Evolutionary conservation across 2,797 vertebrate species (phyloP).

Genomic region (Chloroceryle amazona): DNA sequence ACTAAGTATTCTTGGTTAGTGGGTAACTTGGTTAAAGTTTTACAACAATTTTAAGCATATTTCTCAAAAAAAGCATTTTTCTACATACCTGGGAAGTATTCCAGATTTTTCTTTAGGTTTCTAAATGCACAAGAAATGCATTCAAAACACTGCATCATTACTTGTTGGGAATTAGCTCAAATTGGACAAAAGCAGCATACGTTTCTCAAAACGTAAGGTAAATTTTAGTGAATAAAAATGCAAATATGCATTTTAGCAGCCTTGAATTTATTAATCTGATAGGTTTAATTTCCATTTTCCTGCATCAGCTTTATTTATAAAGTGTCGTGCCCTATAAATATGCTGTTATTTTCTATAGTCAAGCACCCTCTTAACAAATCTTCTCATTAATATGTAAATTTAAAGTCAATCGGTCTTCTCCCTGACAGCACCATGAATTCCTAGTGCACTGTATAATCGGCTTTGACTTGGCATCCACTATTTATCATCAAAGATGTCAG

Average conservation of each 20-base stretch:
- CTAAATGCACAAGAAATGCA: neutral
- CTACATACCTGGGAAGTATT: neutral
- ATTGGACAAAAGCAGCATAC: conserved; percentile 57
- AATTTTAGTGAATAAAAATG: conserved; percentile 96
- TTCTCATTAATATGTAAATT: conserved; percentile 99
- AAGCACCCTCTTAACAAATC: conserved; percentile 98
- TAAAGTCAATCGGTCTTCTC: conserved; percentile 98
- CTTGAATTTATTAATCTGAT: conserved; percentile 99
- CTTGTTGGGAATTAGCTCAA: conserved; percentile 62
- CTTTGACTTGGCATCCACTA: conserved; percentile 95
- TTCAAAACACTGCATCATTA: conserved; percentile 6
- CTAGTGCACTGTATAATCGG: conserved; percentile 95
- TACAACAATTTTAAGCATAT: neutral
- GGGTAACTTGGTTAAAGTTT: neutral
- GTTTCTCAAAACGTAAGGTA: conserved; percentile 80
- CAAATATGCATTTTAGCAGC: conserved; percentile 93
- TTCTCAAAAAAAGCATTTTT: too few species aligned
- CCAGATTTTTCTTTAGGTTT: neutral
- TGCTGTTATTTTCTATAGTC: conserved; percentile 96
- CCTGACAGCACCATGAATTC: conserved; percentile 93
- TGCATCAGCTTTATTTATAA: conserved; percentile 99
- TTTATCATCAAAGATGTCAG: conserved; percentile 92
- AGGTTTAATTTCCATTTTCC: conserved; percentile 99
- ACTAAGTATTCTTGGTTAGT: neutral
- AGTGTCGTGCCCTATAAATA: conserved; percentile 99